A percentile compares a stretch with the other conserved stretches of the same genome.
phyloP scores from a whole-genome alignment of 2,888 invertebrate genomes.

The Rhyacophila evoluta region DNA sequence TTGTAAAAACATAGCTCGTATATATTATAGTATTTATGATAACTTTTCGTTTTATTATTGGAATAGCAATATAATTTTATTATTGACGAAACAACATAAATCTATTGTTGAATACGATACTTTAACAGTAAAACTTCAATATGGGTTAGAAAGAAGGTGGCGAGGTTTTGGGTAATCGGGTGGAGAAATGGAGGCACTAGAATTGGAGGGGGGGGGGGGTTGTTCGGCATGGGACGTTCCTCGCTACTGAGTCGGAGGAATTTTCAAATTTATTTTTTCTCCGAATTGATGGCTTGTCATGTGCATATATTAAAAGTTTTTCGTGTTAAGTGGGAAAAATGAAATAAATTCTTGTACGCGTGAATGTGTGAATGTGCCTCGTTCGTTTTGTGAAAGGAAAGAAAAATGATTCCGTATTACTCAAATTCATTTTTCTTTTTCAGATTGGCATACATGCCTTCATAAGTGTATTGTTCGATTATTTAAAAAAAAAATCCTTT shows the following conservation, averaged over 20 bases:
- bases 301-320: constrained; percentile 51
- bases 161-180: not conserved
- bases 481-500: not conserved
- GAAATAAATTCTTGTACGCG: constrained; percentile 24
- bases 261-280: constrained; percentile 51
- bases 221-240: constrained; percentile 17
- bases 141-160: not conserved
- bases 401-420: constrained; percentile 10
- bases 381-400: not conserved
- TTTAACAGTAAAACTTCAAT: not conserved
- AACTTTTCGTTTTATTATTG: no score
- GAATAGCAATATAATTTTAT: no score
- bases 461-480: constrained; percentile 6
- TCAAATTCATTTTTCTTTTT: constrained; percentile 12
- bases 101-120: not conserved
- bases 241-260: constrained; percentile 38
- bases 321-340: constrained; percentile 36
- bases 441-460: not conserved
- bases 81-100: no score
- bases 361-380: constrained; percentile 7
- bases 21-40: no score
- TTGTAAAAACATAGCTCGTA: no score
- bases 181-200: not conserved
- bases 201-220: not conserved
- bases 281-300: constrained; percentile 51